Evolutionary conservation across 92 coral and sea anemone genomes (phyloP).

Genomic region (Phenganax marumi): DNA sequence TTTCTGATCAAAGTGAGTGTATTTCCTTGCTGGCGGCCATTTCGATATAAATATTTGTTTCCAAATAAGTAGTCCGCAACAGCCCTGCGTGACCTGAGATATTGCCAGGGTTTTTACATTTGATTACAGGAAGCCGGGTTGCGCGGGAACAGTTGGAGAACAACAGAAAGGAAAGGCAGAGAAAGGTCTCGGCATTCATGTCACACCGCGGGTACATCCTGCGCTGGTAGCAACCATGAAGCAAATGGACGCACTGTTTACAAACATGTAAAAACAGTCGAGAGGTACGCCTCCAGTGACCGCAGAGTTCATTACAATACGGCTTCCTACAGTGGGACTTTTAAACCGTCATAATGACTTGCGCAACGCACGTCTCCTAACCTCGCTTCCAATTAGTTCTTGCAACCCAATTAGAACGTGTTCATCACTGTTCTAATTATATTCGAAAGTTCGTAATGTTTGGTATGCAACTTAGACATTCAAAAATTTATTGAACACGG

Average conservation of each 20-base stretch:
- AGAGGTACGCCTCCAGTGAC: background rate
- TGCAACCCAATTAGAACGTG: background rate
- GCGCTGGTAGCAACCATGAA: conserved; percentile 21
- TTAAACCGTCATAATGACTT: background rate
- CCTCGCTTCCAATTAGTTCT: background rate
- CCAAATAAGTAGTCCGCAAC: background rate
- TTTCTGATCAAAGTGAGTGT: background rate
- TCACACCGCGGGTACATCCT: conserved; percentile 33
- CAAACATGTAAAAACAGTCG: conserved; percentile 31
- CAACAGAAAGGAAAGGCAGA: conserved; percentile 15
- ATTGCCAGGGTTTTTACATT: background rate
- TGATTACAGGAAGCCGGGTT: conserved; percentile 35
- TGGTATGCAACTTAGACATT: background rate
- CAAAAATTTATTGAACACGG: background rate
- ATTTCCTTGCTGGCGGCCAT: conserved; percentile 40
- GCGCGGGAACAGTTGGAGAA: conserved; percentile 41
- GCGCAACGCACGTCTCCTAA: background rate
- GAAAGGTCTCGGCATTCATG: background rate
- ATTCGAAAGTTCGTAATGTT: too few species aligned
- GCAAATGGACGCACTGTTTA: conserved; percentile 23
- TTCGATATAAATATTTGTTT: background rate
- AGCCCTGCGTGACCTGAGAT: conserved; percentile 9
- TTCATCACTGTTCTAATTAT: too few species aligned
- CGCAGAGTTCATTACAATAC: background rate
- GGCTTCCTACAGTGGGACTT: background rate